These are phyloP conservation scores for Cantharis rustica DNA, from an alignment of 2,888 invertebrate genomes.

Conservation along the genomic window DNA sequence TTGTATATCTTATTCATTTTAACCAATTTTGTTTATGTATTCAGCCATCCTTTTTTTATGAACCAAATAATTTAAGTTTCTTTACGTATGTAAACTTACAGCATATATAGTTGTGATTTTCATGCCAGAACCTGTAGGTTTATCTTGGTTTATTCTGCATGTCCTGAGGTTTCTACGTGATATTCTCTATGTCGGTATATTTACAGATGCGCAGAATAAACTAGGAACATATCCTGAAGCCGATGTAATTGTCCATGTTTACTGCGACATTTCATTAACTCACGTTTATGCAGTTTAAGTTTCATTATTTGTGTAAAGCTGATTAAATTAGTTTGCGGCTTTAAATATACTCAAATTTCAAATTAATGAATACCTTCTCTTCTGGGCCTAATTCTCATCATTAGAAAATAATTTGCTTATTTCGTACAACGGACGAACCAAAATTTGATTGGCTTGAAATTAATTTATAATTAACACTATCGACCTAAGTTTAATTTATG, in stretches of 20 bases:
- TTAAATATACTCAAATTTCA: background rate
- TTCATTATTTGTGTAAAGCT: conserved; percentile 25
- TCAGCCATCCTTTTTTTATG: background rate
- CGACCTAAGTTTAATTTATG: conserved; percentile 7
- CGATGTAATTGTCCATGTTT: conserved; percentile 38
- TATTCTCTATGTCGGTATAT: conserved; percentile 24
- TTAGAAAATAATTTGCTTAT: background rate
- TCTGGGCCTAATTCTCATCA: background rate
- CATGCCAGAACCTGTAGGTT: conserved; percentile 10
- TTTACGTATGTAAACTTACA: conserved; percentile 8
- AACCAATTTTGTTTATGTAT: background rate
- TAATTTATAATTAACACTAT: background rate
- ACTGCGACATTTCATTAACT: conserved; percentile 41
- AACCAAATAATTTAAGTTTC: conserved; percentile 3
- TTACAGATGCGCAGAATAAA: conserved; percentile 30
- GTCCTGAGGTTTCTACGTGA: conserved; percentile 24
- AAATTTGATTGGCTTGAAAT: background rate
- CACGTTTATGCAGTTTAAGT: conserved; percentile 37
- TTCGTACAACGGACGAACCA: background rate
- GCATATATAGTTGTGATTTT: conserved; percentile 11
- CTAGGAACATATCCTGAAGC: conserved; percentile 29
- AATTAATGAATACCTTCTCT: background rate
- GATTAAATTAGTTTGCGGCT: conserved; percentile 20
- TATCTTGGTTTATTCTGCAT: conserved; percentile 22
- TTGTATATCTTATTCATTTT: conserved; percentile 14